A percentile compares a stretch with the other conserved stretches of the same genome.
phyloP scores from a whole-genome alignment of 2,888 invertebrate species.

The Leucania comma region DNA sequence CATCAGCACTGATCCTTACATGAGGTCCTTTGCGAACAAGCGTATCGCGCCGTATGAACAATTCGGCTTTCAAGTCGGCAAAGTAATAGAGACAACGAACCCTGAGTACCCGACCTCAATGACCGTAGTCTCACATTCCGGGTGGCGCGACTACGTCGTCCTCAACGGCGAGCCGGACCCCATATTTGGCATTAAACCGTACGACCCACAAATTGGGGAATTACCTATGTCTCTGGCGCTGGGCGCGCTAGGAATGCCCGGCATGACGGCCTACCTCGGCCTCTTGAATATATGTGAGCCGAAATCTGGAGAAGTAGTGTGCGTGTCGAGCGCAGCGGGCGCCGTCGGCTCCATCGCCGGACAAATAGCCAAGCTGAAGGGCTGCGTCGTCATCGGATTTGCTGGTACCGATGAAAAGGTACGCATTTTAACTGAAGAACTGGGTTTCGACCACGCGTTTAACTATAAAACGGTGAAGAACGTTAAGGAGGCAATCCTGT shows the following conservation, averaged over 20 bases:
- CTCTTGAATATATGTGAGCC: constrained; percentile 91
- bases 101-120: constrained; percentile 90
- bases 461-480: constrained; percentile 92
- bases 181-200: constrained; percentile 70
- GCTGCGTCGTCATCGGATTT: constrained; percentile 81
- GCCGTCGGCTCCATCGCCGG: constrained; percentile 93
- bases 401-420: constrained; percentile 92
- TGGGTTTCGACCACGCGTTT: constrained; percentile 92
- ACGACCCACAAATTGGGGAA: constrained; percentile 86
- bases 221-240: constrained; percentile 88
- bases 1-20: constrained; percentile 92
- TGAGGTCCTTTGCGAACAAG: constrained; percentile 84
- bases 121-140: constrained; percentile 90
- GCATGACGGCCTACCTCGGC: constrained; percentile 76
- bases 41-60: constrained; percentile 70
- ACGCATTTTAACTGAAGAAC: constrained; percentile 89
- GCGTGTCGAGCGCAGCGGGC: constrained; percentile 93
- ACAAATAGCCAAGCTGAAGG: constrained; percentile 89
- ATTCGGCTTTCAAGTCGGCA: constrained; percentile 78
- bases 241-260: constrained; percentile 92
- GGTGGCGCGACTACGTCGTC: constrained; percentile 91
- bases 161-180: constrained; percentile 67
- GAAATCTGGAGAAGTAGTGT: constrained; percentile 91
- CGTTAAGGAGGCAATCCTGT: constrained; percentile 83
- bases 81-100: constrained; percentile 92